Evolutionary conservation across 2,888 invertebrate species (phyloP), one percentile per base, ranked within the genome.

Genomic region (Melieria omissa): DNA sequence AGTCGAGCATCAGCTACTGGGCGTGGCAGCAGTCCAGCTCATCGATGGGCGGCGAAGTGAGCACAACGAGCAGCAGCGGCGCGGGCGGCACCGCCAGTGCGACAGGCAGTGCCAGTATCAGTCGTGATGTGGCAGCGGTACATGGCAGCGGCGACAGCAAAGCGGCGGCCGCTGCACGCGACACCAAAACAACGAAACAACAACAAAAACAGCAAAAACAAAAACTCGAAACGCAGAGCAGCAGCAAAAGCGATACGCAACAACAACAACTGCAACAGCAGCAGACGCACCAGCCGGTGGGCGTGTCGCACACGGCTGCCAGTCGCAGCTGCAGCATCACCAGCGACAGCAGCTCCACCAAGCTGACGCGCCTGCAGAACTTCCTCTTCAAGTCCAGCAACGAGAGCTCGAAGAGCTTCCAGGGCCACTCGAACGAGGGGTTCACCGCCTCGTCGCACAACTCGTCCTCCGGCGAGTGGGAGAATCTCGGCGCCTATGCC

Each of bases 341-440:
- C 65, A 84, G 84, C 71, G 84, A 84, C 29, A 82, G 83, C 63
- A 83, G 83, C 66, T 82, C 83, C 14, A 82, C 83, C 7, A 80
- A 83, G 62, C 73, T 84, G 46, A 82, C 80, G 4, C 82, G 85
- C 0, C 78, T 86, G 47, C 86, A 86, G 72, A 86, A 83, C 75
- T 85, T 86, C 76, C 83, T 86, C n/a, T 85, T 85, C 63, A 84
- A 84, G 73, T 84, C 83, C 67, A 84, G 84, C 80, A 84, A 83
- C 62, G 83, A 84, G 70, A 84, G 84, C 64, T 78, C 80, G 0
- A 79, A 81, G 55, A 84, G 84, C 65, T 83, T 77, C 47, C 82
- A 82, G 70, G 84, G 84, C 0, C 84, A 84, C 45, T 84, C 84
- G 10, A 84, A 84, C 62, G 84, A 84, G 65, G 86, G 77, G 14